phyloP scores from a whole-genome alignment of 2,113 vertebrate genomes.

The Chelonoidis abingdonii region DNA sequence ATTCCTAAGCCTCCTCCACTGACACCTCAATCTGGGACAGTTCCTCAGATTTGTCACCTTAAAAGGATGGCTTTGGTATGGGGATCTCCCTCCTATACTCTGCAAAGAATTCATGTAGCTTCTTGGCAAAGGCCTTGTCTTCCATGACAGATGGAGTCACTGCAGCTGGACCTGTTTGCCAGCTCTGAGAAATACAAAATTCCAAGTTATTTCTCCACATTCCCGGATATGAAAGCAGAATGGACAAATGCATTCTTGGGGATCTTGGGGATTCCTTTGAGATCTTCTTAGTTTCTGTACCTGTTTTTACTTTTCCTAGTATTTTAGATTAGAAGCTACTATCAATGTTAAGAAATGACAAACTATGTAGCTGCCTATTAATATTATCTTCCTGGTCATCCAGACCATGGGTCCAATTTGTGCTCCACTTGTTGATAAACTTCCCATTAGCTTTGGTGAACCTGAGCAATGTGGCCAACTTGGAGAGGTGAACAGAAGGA shows the following conservation, averaged over 20 bases:
- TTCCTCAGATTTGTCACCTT: neutral
- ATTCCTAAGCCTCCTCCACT: neutral
- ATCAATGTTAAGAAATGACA: neutral
- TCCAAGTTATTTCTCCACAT: neutral
- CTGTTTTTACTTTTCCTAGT: neutral
- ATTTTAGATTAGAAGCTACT: neutral
- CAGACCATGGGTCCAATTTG: neutral
- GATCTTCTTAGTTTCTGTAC: neutral
- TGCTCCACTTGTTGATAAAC: neutral
- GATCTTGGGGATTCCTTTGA: neutral
- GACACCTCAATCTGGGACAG: neutral
- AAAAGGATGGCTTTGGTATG: neutral
- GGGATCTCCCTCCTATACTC: no score
- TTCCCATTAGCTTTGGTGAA: accelerated
- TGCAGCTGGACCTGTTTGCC: neutral
- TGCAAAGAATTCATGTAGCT: neutral
- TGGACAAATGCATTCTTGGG: neutral
- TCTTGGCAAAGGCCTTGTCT: neutral
- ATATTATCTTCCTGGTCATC: accelerated
- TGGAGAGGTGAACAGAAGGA: accelerated
- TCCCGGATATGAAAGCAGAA: neutral
- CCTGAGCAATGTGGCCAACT: neutral
- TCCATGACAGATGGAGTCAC: neutral
- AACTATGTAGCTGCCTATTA: neutral
- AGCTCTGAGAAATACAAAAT: neutral